Percentiles rank a stretch among this genome's conserved stretches.
phyloP scores from a whole-genome alignment of 1,140 invertebrate genomes.

The Anagrus nilaparvatae region DNA sequence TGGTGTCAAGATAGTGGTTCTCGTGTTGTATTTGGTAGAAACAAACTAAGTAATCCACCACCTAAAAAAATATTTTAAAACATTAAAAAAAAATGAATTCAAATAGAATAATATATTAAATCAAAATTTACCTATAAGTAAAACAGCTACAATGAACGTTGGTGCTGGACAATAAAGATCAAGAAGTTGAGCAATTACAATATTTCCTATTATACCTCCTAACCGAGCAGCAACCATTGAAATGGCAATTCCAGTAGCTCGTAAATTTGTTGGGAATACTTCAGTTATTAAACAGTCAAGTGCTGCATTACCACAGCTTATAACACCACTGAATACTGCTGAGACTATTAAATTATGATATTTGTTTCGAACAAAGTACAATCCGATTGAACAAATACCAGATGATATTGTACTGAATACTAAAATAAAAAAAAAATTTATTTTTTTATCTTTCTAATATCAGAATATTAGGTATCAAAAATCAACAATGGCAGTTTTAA shows the following conservation, averaged over 20 bases:
- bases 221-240: constrained; percentile 78
- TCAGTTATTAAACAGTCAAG: constrained; percentile 81
- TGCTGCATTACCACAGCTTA: constrained; percentile 79
- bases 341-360: constrained; percentile 72
- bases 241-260: constrained; percentile 75
- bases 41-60: constrained; percentile 72
- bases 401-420: constrained; percentile 81
- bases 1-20: constrained; percentile 68
- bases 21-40: constrained; percentile 75
- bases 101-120: not conserved
- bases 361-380: constrained; percentile 76
- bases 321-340: constrained; percentile 76
- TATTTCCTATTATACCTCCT: constrained; percentile 77
- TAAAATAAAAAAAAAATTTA: constrained; percentile 35
- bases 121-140: constrained; percentile 51
- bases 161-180: constrained; percentile 76
- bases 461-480: not conserved
- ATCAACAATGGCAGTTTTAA: too few relatives aligned
- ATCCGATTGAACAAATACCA: constrained; percentile 68
- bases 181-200: constrained; percentile 70
- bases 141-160: constrained; percentile 71
- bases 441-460: too few relatives aligned
- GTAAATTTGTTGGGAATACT: constrained; percentile 79
- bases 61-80: constrained; percentile 43
- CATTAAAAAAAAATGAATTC: constrained; percentile 3